Evolutionary conservation across 1,140 invertebrate genomes (phyloP).

Genomic region (Ooceraea biroi): DNA sequence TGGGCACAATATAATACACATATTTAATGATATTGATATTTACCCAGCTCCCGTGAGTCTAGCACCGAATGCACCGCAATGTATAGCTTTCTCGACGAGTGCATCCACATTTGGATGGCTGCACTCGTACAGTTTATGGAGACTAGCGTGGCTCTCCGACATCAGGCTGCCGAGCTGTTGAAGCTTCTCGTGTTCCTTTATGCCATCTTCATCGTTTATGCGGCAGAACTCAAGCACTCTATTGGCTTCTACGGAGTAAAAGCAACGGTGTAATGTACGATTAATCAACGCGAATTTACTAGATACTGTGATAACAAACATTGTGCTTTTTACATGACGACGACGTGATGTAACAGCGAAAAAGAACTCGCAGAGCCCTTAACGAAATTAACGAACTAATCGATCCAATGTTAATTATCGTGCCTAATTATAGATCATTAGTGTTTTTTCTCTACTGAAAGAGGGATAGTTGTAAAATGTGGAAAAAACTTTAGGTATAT

Average conservation of each 20-base stretch:
- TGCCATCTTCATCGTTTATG: constrained; percentile 82
- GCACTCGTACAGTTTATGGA: constrained; percentile 96
- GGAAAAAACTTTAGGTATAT: neutral
- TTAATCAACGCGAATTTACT: constrained; percentile 57
- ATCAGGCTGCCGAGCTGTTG: constrained; percentile 93
- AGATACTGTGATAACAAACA: neutral
- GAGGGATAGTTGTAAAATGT: neutral
- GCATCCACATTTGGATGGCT: constrained; percentile 95
- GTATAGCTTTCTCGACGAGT: constrained; percentile 92
- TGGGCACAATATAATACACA: neutral
- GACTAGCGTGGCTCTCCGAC: constrained; percentile 95
- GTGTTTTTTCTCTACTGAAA: neutral
- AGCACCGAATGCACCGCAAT: constrained; percentile 92
- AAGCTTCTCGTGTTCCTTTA: constrained; percentile 84
- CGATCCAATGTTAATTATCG: neutral
- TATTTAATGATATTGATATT: constrained; percentile 67
- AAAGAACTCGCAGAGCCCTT: neutral
- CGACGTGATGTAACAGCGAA: constrained; percentile 16
- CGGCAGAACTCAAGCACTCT: constrained; percentile 85
- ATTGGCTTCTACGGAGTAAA: constrained; percentile 85
- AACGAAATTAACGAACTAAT: constrained; percentile 21
- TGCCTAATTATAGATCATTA: neutral
- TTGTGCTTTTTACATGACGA: constrained; percentile 20
- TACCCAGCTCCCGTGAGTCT: constrained; percentile 97
- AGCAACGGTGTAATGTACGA: neutral